phyloP scores from a whole-genome alignment of 2,888 invertebrate genomes.

The Synanthedon formicaeformis region DNA sequence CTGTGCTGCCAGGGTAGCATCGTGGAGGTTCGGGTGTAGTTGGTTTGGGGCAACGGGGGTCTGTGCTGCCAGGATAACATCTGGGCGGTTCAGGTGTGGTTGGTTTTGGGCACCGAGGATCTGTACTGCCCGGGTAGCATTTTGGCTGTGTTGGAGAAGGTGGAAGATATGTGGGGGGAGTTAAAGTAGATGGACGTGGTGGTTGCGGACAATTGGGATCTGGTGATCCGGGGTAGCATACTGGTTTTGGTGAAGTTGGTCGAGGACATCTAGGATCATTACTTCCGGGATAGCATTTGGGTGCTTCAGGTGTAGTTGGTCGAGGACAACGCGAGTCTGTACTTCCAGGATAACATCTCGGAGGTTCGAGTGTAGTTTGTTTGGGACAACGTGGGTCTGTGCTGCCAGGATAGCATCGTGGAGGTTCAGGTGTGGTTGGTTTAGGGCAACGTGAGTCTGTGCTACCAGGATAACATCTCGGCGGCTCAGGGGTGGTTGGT shows the following conservation, averaged over 20 bases:
- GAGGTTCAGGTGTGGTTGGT: slow-evolving; percentile 15
- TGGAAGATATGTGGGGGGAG: slow-evolving; percentile 10
- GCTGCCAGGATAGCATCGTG: slow-evolving; percentile 15
- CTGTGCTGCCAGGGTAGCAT: not conserved
- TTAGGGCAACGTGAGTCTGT: slow-evolving; percentile 20
- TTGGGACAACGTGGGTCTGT: slow-evolving; percentile 16
- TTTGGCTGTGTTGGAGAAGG: slow-evolving; percentile 13
- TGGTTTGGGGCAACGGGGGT: slow-evolving; percentile 18
- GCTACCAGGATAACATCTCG: slow-evolving; percentile 14
- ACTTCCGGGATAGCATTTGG: slow-evolving; percentile 26
- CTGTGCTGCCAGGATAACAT: slow-evolving; percentile 18
- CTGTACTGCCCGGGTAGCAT: slow-evolving; percentile 13
- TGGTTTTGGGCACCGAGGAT: slow-evolving; percentile 17
- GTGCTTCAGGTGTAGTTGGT: slow-evolving; percentile 14
- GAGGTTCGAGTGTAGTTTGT: slow-evolving; percentile 11
- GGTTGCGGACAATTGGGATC: slow-evolving; percentile 16
- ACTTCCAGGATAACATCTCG: slow-evolving; percentile 30
- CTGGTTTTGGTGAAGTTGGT: slow-evolving; percentile 12
- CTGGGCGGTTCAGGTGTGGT: slow-evolving; percentile 15
- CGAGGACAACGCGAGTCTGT: slow-evolving; percentile 32
- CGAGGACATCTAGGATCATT: slow-evolving; percentile 19
- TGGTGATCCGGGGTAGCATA: slow-evolving; percentile 8
- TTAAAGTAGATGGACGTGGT: slow-evolving; percentile 20
- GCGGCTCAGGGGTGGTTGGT: slow-evolving; percentile 12
- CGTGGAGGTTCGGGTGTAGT: slow-evolving; percentile 17